phyloP scores from a whole-genome alignment of 2,113 vertebrate genomes.

The Notarius lentiginosus region DNA sequence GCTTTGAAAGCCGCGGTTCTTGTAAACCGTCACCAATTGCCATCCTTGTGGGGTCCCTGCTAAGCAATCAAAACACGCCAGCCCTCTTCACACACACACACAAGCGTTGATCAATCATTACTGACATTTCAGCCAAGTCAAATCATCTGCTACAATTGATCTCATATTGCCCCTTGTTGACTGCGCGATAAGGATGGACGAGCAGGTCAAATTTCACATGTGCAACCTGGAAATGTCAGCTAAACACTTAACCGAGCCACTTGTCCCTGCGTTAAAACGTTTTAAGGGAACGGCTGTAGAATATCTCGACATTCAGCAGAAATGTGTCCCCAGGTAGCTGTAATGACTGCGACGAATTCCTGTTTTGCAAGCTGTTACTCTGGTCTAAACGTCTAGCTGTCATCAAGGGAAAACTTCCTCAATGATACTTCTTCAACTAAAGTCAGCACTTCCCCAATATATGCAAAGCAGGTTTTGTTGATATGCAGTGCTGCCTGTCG shows the following conservation, averaged over 20 bases:
- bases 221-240: neutral
- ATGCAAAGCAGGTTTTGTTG: slow-evolving; percentile 8
- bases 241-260: slow-evolving; percentile 11
- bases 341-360: slow-evolving; percentile 27
- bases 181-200: neutral
- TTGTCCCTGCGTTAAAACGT: slow-evolving; percentile 22
- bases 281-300: slow-evolving; percentile 20
- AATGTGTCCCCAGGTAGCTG: slow-evolving; percentile 35
- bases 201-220: slow-evolving; percentile 29
- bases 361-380: slow-evolving; percentile 35
- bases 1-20: neutral
- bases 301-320: slow-evolving; percentile 32
- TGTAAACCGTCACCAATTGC: neutral
- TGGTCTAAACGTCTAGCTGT: slow-evolving; percentile 13
- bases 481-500: neutral
- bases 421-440: neutral
- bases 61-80: neutral
- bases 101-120: slow-evolving; percentile 6
- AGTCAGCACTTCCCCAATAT: slow-evolving; percentile 20
- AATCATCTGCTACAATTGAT: slow-evolving; percentile 41
- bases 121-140: slow-evolving; percentile 34
- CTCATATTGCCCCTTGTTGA: slow-evolving; percentile 22
- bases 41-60: neutral
- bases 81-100: neutral
- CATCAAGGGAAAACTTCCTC: slow-evolving; percentile 26